These are phyloP conservation scores for Geophilus truncorum DNA, from an alignment of 2,888 invertebrate species.

Conservation along the genomic window DNA sequence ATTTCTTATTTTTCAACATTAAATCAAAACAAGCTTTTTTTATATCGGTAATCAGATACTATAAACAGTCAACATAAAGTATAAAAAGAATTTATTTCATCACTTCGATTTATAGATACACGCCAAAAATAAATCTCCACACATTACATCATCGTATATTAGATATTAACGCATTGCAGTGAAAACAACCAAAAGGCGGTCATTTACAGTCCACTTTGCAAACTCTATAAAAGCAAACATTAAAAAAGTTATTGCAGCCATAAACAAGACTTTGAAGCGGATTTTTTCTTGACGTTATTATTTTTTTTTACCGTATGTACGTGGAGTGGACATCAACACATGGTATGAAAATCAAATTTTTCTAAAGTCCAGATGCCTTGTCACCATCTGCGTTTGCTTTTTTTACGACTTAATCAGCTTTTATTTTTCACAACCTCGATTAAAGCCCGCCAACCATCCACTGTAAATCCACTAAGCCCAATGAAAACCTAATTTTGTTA, in stretches of 20 bases:
- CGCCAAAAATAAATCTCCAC: too few species aligned
- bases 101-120: too few species aligned
- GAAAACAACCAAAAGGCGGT: not conserved
- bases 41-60: too few species aligned
- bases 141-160: not conserved
- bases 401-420: constrained; percentile 19
- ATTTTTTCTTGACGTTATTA: not conserved
- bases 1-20: too few species aligned
- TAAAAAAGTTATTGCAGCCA: not conserved
- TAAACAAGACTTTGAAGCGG: not conserved
- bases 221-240: not conserved
- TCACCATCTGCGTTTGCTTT: not conserved
- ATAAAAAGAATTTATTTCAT: too few species aligned
- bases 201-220: not conserved
- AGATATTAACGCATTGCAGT: not conserved
- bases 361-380: constrained; percentile 15
- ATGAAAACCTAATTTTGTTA: constrained; percentile 16
- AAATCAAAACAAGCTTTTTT: too few species aligned
- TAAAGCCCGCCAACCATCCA: not conserved
- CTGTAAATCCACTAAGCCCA: constrained; percentile 13
- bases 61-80: too few species aligned
- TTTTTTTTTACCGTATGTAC: not conserved
- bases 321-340: not conserved
- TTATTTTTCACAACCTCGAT: constrained; percentile 6
- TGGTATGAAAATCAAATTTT: constrained; percentile 16